Evolutionary conservation across 2,888 invertebrate genomes (phyloP), one percentile per base, ranked within the genome.

Genomic region (Trachelus iudaicus): DNA sequence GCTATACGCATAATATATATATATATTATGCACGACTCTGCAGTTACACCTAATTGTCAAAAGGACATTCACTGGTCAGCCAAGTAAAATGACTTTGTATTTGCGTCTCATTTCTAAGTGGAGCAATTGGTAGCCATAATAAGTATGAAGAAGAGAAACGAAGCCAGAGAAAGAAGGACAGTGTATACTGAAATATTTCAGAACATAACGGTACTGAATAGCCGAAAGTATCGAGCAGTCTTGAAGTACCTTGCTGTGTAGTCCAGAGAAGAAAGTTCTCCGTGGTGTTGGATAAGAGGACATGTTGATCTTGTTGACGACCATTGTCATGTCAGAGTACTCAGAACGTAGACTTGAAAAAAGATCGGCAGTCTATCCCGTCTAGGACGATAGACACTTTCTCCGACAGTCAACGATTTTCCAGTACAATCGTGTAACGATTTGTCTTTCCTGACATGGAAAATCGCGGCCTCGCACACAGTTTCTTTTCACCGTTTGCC

Each of bases 271-370:
- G 83, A 90, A 88, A 76, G 90, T 87, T 75, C 90, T 88, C 82
- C 90, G 87, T 74, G 89, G 88, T 73, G 89, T 83, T 78, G 91
- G 87, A 82, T 90, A 90, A 83, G 90, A 87, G 82, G 89, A 88
- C 91, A 91, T 91, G 86, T 88, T 89, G 90, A 90, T 89, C 83
- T 90, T 91, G 84, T 88, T 91, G 82, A 90, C 89, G 85, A 91
- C 91, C 91, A 91, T 91, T 86, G 89, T 90, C 87, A 88, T 75
- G 33, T 15, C 76, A 73, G 56, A 23, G 56, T 56, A 9, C 56
- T 23, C 56, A 0, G 9, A 56, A 56, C 9, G 56, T 23, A 9
- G 23, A 23, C 56, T 56, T 2, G 9, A 56, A 56, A 56, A 23
- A 56, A 56, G 15, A 56, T 56, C 56, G 15, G 56, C 23, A 56